Evolutionary conservation across 2,888 invertebrate genomes (phyloP), one percentile per base, ranked within the genome.

Genomic region (Drosophila melanocephala): DNA sequence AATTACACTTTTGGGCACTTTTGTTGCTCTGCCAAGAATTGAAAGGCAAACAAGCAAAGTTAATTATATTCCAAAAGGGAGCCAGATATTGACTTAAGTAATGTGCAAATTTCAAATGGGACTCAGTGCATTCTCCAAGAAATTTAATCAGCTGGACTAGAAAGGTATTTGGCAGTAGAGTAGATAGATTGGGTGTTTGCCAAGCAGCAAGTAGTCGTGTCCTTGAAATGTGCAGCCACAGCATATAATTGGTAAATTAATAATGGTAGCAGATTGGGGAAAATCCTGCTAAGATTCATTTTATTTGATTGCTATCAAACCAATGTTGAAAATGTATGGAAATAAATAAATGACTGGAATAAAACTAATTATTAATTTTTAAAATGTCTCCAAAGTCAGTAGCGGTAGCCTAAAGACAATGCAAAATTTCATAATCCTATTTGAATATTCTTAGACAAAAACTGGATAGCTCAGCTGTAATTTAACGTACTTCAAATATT

Each of bases 111-210:
- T 65, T 57, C 32, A 50, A 66, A 51, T 59, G 55, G 37, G 37
- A 26, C 57, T 50, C 33, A 47, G 35, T 55, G 44, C n/a, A 33
- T 6, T 53, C 32, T 22, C 30, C 33, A 56, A 37, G n/a, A 19
- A 44, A 65, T 71, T 52, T 47, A 77, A 71, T 75, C 62, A 68
- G 64, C 22, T n/a, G 26, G 51, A 64, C 77, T 47, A 51, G n/a
- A 28, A 6, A 12, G 5, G 42, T n/a, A 60, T 58, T 61, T 61
- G 37, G 37, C 14, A 16, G n/a, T 19, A 5, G 14, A 50, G 4
- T 44, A 22, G 58, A 39, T 5, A 32, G 35, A 39, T 64, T 52
- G 42, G 28, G n/a, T 52, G 56, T 32, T 57, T 35, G 7, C 30
- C 28, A 32, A 22, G 9, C 37, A 59, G 16, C 37, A 28, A 19